Percentiles rank a stretch among this genome's conserved stretches.
Conservation (phyloP, 2,888 invertebrate genomes). For the Cyclophora punctaria region DNA sequence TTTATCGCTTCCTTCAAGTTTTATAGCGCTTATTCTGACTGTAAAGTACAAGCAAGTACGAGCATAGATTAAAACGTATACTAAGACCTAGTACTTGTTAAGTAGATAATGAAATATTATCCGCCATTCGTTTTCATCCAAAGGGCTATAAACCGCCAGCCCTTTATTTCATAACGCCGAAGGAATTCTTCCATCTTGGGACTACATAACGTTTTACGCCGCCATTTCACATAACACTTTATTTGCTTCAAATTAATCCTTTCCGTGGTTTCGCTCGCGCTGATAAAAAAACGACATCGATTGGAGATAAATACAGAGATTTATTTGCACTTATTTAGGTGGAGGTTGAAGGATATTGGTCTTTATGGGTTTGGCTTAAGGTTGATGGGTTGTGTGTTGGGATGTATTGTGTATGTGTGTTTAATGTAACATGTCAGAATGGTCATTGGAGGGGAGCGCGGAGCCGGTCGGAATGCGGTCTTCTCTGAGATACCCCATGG, state of each 20-base stretch:
- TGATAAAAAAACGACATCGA: conserved; percentile 56
- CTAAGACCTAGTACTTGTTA: too few species aligned
- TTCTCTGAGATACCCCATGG: conserved; percentile 62
- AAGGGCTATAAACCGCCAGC: too few species aligned
- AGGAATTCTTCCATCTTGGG: too few species aligned
- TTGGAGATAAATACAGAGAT: conserved; percentile 30
- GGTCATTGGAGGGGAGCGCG: conserved; percentile 39
- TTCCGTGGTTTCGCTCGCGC: conserved; percentile 58
- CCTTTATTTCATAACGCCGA: too few species aligned
- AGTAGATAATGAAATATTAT: too few species aligned
- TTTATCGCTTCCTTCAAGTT: too few species aligned
- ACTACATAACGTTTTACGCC: conserved; percentile 3
- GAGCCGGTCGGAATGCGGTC: conserved; percentile 64
- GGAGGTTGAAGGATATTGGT: conserved; percentile 14
- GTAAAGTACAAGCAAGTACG: too few species aligned
- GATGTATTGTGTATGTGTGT: conserved; percentile 22
- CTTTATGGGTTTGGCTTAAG: conserved; percentile 20
- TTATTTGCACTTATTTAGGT: conserved; percentile 10
- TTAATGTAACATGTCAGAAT: conserved; percentile 39
- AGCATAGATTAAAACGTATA: too few species aligned
- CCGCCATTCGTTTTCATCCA: too few species aligned
- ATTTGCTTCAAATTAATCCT: conserved; percentile 68
- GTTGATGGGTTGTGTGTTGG: conserved; percentile 8
- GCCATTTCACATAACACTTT: conserved; percentile 44
- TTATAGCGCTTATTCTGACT: too few species aligned